phyloP scores from a whole-genome alignment of 2,113 vertebrate species.

The Lathamus discolor region DNA sequence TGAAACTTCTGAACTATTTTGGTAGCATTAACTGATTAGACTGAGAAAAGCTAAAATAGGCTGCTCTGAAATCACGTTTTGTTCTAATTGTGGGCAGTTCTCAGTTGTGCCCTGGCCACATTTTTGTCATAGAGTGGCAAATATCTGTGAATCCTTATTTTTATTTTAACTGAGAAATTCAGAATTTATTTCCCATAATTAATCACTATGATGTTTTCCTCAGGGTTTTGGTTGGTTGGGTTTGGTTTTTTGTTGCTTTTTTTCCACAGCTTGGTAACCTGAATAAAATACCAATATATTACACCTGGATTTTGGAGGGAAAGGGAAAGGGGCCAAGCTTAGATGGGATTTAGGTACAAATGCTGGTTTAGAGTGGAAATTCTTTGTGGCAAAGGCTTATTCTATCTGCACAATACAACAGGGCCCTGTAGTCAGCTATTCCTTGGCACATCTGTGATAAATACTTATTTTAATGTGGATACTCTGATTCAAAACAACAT shows the following conservation, averaged over 20 bases:
- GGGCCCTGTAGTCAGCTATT: background rate
- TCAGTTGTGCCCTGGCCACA: background rate
- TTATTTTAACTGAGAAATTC: background rate
- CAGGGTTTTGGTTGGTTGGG: background rate
- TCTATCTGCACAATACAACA: background rate
- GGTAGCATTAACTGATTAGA: background rate
- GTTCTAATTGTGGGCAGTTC: background rate
- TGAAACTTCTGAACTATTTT: conserved; percentile 11
- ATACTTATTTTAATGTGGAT: background rate
- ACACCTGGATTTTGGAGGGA: conserved; percentile 12
- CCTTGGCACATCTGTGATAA: background rate
- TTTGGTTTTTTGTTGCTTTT: background rate
- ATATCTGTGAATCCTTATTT: background rate
- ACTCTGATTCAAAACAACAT: background rate
- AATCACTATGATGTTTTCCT: background rate
- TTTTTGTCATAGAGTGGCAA: background rate
- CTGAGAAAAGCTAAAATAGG: background rate
- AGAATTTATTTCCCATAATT: background rate
- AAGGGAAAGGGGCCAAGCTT: conserved; percentile 9
- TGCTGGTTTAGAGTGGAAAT: background rate
- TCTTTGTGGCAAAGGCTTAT: background rate
- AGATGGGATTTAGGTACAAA: conserved; percentile 35
- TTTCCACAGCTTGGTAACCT: background rate
- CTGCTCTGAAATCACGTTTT: background rate
- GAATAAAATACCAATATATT: background rate